These are phyloP conservation scores for Prunella fulvescens DNA, from an alignment of 2,113 vertebrate genomes.

Conservation along the genomic window DNA sequence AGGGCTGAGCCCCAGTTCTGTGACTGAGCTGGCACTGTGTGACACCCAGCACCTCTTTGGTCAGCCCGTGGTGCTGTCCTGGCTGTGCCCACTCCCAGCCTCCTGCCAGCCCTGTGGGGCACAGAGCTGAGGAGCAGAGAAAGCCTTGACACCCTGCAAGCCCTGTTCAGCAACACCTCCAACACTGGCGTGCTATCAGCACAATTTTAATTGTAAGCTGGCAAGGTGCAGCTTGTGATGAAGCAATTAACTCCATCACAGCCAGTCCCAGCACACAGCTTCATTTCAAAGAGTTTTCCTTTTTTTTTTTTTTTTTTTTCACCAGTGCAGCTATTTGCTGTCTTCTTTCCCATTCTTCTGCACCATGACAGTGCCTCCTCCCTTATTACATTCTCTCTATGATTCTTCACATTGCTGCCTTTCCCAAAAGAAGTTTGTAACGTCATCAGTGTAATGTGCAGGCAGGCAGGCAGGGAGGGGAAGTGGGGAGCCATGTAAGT, in stretches of 20 bases:
- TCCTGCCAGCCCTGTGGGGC: not conserved
- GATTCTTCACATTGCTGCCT: not conserved
- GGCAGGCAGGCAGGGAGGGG: not conserved
- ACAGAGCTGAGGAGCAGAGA: not conserved
- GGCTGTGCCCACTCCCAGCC: not conserved
- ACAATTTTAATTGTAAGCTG: not conserved
- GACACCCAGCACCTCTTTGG: not conserved
- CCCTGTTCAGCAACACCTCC: not conserved
- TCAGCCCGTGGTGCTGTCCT: not conserved
- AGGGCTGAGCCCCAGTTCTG: too few species aligned
- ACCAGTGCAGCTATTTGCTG: not conserved
- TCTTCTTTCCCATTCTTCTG: not conserved
- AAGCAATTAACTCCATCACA: not conserved
- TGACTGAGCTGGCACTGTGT: not conserved
- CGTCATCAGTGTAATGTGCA: not conserved
- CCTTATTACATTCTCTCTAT: not conserved
- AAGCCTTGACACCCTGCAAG: not conserved
- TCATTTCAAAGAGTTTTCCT: not conserved
- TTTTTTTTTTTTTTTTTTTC: not conserved
- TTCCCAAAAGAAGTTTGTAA: not conserved
- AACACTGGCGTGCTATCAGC: not conserved
- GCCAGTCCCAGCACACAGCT: not conserved
- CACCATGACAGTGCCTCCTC: not conserved
- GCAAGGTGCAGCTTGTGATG: fast-evolving
- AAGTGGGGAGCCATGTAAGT: not conserved